phyloP scores from a whole-genome alignment of 2,797 vertebrate genomes.

The Xyrichtys novacula region DNA sequence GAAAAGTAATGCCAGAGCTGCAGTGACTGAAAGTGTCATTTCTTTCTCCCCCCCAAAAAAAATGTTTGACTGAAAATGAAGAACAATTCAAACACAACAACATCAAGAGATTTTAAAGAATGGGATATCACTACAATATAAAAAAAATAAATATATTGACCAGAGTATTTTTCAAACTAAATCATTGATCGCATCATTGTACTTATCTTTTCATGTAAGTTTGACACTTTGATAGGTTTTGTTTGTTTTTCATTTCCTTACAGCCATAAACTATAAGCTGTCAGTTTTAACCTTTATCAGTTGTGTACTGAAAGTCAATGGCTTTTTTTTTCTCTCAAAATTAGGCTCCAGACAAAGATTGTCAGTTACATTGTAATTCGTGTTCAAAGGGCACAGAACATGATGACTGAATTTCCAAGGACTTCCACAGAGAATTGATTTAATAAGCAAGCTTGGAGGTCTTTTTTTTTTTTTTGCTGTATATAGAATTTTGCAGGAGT shows the following conservation, averaged over 20 bases:
- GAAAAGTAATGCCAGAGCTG: background rate
- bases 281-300: too few relatives aligned
- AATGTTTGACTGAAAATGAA: background rate
- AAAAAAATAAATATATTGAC: too few relatives aligned
- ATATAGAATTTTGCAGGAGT: constrained; percentile 37
- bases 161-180: too few relatives aligned
- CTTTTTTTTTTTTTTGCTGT: constrained; percentile 12
- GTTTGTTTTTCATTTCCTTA: background rate
- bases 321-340: too few relatives aligned
- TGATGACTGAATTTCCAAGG: constrained; percentile 4
- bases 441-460: constrained; percentile 9
- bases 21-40: too few relatives aligned
- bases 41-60: background rate
- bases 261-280: background rate
- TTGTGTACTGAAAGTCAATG: too few relatives aligned
- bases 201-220: background rate
- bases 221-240: background rate
- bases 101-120: background rate
- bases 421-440: constrained; percentile 20
- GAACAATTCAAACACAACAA: background rate
- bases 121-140: background rate
- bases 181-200: too few relatives aligned
- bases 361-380: background rate
- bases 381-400: background rate
- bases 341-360: background rate